Base-by-base conservation (phyloP, 2,888 invertebrate genomes). In the Dynastes maya region DNA sequence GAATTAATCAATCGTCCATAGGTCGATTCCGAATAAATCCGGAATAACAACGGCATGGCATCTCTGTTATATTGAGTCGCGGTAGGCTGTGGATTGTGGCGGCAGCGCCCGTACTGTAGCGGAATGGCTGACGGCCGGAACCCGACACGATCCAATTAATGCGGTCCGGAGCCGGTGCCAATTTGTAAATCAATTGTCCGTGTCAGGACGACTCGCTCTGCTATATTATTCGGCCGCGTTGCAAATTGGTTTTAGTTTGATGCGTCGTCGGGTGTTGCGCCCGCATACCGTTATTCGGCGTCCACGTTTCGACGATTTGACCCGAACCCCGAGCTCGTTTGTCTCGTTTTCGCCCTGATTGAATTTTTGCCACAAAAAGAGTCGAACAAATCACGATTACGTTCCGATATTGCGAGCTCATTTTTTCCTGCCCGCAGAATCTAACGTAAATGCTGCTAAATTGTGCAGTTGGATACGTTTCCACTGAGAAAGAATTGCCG, bases 171-270 rank as follows among this genome's bases (percentile, higher is more conserved):
- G 72, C 61, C 61, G 72, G 72, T 74, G 72, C 72, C 72, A 74
- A 74, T 74, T 74, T 74, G 72, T 74, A 74, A 74, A 74, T 74
- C 72, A 74, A 74, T 74, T 74, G 72, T 74, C 72, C 72, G 45
- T 72, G 72, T 72, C 72, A 72, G 61, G 55, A 63, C 40, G 61
- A 49, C 72, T 61, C 61, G 72, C 61, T 29, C 11, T 27, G 61
- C 32, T 63, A 63, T 74, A 61, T 61, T 74, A 61, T 74, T 74
- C 72, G 72, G 22, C 72, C 72, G 27, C 72, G 72, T 74, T 29
- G 61, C 61, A 74, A 74, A 74, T 74, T 74, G 72, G 72, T 74
- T 74, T 74, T 61, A 61, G 72, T 61, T 61, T 32, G 71, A 71
- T 68, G 68, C 53, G 51, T 22, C 68, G 68, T 29, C 29, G 29